Base-by-base conservation (phyloP, 2,113 vertebrate genomes). In the Epinephelus fuscoguttatus region DNA sequence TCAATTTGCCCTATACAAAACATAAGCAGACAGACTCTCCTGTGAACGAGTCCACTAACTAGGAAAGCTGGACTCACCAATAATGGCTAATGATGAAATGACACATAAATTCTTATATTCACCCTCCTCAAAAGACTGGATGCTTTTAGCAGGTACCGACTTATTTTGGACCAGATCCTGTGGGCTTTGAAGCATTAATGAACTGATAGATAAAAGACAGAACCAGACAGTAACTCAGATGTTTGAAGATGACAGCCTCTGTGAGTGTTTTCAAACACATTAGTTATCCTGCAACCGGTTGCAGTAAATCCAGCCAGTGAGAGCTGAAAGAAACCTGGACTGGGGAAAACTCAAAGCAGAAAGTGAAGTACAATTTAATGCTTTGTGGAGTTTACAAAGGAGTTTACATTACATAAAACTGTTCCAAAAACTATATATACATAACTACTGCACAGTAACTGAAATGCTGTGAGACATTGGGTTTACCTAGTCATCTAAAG, bases 151-250 rank as follows among this genome's bases (percentile, higher is more conserved):
- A 19, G 49, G 33, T 49, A 15, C 3, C 6, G 13, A 9, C 12
- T 53, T 45, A 7, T 64, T 78, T 64, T 64, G 50, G 33, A 40
- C 30, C 27, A 17, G 52, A 59, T 57, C 40, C 69, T n/a, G 60
- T 49, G 6, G n/a, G 49, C 59, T 77, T 50, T 83, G 57, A 77
- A 64, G 66, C 73, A 6, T 33, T 70, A 69, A 70, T 63, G 37
- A 77, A 55, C 33, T 19, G 18, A 62, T 60, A 25, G 19, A 62
- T 17, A 37, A 70, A 68, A 50, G 25, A 49, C 8, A 23, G 19
- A 69, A 23, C 19, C 75, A n/a, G 66, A 25, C 66, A 12, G 49
- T 53, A 37, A 14, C 50, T 49, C 61, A 30, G 21, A 55, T 47
- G 59, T 37, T 84, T 42, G 64, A 80, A 42, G 47, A 63, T 8